phyloP scores from a whole-genome alignment of 2,113 vertebrate species.

The Thinocorus orbignyianus region DNA sequence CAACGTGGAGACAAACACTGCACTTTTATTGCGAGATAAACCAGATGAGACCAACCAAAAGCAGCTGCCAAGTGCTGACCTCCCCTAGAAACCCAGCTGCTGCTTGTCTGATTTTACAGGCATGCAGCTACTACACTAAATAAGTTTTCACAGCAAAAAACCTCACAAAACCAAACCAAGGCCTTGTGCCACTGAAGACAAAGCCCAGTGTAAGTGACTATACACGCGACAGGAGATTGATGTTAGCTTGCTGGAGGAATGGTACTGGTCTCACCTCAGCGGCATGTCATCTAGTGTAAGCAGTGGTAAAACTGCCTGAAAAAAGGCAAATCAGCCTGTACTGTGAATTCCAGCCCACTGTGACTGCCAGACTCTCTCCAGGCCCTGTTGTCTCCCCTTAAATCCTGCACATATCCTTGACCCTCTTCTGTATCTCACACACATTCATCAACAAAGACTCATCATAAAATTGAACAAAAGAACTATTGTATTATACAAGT shows the following conservation, averaged over 20 bases:
- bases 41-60: neutral
- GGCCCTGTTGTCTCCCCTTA: neutral
- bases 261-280: neutral
- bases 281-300: neutral
- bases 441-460: neutral
- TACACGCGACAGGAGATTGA: neutral
- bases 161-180: neutral
- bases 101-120: neutral
- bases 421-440: neutral
- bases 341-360: neutral
- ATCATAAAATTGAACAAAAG: neutral
- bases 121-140: neutral
- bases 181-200: neutral
- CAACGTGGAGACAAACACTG: fast-evolving
- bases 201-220: neutral
- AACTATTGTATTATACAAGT: neutral
- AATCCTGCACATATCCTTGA: neutral
- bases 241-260: fast-evolving
- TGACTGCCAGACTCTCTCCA: neutral
- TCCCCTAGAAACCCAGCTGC: neutral
- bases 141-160: neutral
- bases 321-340: neutral
- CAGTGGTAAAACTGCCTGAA: neutral
- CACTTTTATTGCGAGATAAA: neutral
- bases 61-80: neutral